Evolutionary conservation across 2,888 invertebrate species (phyloP).

Genomic region (Drosophila anomalata): DNA sequence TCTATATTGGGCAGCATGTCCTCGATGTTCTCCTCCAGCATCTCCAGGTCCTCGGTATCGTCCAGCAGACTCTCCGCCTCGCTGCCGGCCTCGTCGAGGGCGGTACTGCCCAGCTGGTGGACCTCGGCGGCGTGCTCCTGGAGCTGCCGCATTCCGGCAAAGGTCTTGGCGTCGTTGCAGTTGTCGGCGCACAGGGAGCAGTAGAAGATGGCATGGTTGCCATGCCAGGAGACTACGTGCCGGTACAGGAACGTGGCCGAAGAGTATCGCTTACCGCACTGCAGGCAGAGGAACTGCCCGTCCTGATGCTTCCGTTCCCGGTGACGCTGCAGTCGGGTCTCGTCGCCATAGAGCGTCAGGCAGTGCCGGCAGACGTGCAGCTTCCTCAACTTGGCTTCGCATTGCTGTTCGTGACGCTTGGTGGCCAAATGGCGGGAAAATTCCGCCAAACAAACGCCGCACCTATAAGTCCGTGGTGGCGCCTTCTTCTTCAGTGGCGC

Average conservation of each 20-base stretch:
- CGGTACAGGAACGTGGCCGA: constrained; percentile 57
- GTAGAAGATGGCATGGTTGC: constrained; percentile 63
- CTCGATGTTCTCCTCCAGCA: constrained; percentile 69
- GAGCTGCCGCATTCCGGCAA: constrained; percentile 44
- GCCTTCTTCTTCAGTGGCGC: background rate
- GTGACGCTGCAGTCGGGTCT: constrained; percentile 50
- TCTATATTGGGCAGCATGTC: constrained; percentile 64
- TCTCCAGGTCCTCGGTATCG: constrained; percentile 64
- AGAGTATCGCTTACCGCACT: constrained; percentile 64
- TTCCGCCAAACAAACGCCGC: constrained; percentile 45
- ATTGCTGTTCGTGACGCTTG: constrained; percentile 57
- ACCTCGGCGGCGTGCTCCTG: constrained; percentile 55
- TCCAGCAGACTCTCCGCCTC: constrained; percentile 49
- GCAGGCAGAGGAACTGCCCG: constrained; percentile 54
- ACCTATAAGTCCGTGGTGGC: constrained; percentile 46
- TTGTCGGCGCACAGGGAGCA: constrained; percentile 63
- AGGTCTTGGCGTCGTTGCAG: constrained; percentile 55
- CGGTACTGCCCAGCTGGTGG: constrained; percentile 43
- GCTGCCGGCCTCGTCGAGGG: constrained; percentile 4
- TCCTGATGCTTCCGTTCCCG: constrained; percentile 56
- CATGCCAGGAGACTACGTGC: constrained; percentile 65
- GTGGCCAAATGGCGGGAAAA: constrained; percentile 50
- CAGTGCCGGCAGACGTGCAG: constrained; percentile 59
- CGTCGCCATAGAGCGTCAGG: constrained; percentile 62
- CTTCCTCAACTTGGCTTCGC: constrained; percentile 38